Conservation (phyloP, 2,888 invertebrate genomes). For the Lycophotia porphyrea region DNA sequence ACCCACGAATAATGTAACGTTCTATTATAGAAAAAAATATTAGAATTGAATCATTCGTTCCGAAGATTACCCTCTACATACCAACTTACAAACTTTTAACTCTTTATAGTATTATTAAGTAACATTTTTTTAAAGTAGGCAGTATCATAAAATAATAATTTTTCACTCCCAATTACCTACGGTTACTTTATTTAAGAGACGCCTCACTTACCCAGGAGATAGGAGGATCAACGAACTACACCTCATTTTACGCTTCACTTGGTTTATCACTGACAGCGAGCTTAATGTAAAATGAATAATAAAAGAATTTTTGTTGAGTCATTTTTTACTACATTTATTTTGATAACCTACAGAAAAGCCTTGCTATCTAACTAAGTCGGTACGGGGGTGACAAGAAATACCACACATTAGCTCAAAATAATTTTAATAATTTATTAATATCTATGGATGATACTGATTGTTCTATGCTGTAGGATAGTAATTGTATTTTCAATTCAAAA, state of each 20-base stretch:
- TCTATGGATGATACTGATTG: too few species aligned
- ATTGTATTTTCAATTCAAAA: too few species aligned
- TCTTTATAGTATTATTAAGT: too few species aligned
- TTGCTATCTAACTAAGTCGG: background rate
- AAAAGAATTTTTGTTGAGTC: background rate
- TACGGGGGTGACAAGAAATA: background rate
- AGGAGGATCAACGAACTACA: slow-evolving; percentile 43
- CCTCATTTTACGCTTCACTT: slow-evolving; percentile 58
- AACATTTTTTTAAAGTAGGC: slow-evolving; percentile 19
- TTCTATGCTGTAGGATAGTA: too few species aligned
- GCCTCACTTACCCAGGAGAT: slow-evolving; percentile 44
- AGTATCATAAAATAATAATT: slow-evolving; percentile 48
- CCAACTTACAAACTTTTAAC: too few species aligned
- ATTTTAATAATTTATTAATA: too few species aligned
- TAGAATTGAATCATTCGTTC: too few species aligned
- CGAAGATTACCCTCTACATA: too few species aligned
- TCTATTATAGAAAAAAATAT: too few species aligned
- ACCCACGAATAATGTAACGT: too few species aligned
- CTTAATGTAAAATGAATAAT: slow-evolving; percentile 39
- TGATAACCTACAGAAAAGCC: background rate
- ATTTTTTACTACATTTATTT: slow-evolving; percentile 15
- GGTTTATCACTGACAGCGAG: slow-evolving; percentile 46
- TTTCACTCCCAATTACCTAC: slow-evolving; percentile 50
- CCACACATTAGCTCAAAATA: background rate
- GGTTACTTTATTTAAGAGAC: slow-evolving; percentile 51